These are phyloP conservation scores for Sussaba pulchella DNA, from an alignment of 2,888 invertebrate species.

Conservation along the genomic window DNA sequence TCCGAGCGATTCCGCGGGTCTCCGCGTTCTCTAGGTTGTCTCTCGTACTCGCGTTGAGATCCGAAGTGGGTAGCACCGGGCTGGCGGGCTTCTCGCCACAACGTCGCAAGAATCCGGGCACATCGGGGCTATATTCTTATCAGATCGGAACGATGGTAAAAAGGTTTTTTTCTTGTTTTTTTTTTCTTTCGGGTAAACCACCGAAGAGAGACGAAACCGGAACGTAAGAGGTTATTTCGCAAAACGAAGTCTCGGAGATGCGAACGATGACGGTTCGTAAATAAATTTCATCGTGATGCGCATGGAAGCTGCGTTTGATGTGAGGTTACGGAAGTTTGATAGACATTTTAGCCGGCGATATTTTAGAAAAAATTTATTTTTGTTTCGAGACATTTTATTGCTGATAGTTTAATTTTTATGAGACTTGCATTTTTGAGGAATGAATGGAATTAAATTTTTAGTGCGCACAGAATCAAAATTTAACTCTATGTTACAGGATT, in stretches of 20 bases:
- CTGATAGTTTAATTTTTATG: not conserved
- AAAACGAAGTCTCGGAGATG: constrained; percentile 40
- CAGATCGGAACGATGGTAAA: constrained; percentile 72
- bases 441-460: too few species aligned
- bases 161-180: constrained; percentile 75
- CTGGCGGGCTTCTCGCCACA: not conserved
- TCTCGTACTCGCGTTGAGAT: constrained; percentile 2
- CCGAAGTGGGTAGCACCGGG: not conserved
- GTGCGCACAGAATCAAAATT: too few species aligned
- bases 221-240: constrained; percentile 43
- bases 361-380: not conserved
- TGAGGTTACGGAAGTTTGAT: not conserved
- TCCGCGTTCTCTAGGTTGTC: constrained; percentile 30
- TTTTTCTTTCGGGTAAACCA: too few species aligned
- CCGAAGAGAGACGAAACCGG: not conserved
- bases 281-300: constrained; percentile 11
- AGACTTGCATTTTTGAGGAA: too few species aligned
- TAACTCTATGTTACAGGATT: too few species aligned
- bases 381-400: not conserved
- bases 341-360: too few species aligned
- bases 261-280: constrained; percentile 17
- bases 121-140: constrained; percentile 67
- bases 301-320: constrained; percentile 10
- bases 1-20: constrained; percentile 22
- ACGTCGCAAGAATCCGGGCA: not conserved